Conservation (phyloP, 2,797 vertebrate species). For the Kryptolebias ocellatus region DNA sequence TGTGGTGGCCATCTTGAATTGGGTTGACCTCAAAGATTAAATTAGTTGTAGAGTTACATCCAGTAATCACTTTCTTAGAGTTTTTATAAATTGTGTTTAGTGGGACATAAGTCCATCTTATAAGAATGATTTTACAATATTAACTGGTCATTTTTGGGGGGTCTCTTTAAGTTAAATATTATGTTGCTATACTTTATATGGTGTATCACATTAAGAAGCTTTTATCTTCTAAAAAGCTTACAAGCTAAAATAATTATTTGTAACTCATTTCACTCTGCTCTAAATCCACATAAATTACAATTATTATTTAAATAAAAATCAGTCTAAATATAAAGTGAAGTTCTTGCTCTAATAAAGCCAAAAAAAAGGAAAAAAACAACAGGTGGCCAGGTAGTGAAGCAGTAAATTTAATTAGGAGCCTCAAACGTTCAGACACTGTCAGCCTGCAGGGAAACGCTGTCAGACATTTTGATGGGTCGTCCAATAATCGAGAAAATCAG, state of each 20-base stretch:
- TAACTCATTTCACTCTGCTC: not conserved
- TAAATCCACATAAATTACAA: not conserved
- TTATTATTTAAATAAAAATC: not conserved
- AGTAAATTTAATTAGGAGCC: slow-evolving; percentile 39
- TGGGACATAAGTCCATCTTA: too few species aligned
- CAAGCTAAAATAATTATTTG: not conserved
- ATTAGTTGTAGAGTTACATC: too few species aligned
- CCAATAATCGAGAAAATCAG: slow-evolving; percentile 46
- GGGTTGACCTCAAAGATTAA: too few species aligned
- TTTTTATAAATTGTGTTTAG: too few species aligned
- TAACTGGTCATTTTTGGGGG: too few species aligned
- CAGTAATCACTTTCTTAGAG: too few species aligned
- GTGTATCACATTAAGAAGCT: too few species aligned
- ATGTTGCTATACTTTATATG: too few species aligned
- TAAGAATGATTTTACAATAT: too few species aligned
- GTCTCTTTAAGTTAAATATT: too few species aligned
- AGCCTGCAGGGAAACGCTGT: slow-evolving; percentile 42
- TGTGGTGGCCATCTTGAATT: too few species aligned
- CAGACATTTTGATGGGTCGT: slow-evolving; percentile 39
- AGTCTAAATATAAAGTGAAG: not conserved
- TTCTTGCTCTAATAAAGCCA: slow-evolving; percentile 14
- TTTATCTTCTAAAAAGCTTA: too few species aligned
- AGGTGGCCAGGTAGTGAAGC: slow-evolving; percentile 40
- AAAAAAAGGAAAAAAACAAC: slow-evolving; percentile 6
- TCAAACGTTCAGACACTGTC: slow-evolving; percentile 26